Percentiles rank a stretch among this genome's conserved stretches.
Conservation (phyloP, 2,113 vertebrate genomes). For the Plestiodon gilberti region DNA sequence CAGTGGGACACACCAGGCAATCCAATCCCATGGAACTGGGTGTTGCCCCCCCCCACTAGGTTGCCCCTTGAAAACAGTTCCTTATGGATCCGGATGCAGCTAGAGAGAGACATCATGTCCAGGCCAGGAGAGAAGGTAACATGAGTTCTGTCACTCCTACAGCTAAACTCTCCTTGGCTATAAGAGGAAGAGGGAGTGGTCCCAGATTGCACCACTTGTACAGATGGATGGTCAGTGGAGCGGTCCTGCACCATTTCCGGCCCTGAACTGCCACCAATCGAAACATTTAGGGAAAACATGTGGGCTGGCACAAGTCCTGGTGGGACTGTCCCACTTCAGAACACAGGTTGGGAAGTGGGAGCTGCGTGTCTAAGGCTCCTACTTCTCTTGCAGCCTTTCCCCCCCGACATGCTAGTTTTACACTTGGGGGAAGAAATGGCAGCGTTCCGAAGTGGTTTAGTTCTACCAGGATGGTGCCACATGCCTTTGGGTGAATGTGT, state of each 20-base stretch:
- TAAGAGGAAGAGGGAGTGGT: not conserved
- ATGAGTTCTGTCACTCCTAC: too few species aligned
- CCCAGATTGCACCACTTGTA: not conserved
- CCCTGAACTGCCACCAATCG: not conserved
- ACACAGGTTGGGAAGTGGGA: not conserved
- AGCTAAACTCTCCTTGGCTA: not conserved
- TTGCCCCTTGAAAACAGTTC: not conserved
- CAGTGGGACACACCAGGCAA: not conserved
- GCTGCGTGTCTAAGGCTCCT: not conserved
- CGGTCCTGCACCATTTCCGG: not conserved
- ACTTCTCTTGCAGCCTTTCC: too few species aligned
- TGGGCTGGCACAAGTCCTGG: not conserved
- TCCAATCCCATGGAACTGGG: not conserved
- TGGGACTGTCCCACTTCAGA: not conserved
- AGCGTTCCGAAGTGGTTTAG: not conserved
- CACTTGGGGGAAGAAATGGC: too few species aligned
- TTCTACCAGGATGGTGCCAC: not conserved
- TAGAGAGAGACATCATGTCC: too few species aligned
- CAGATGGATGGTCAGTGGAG: too few species aligned
- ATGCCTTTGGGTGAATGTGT: not conserved
- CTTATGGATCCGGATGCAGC: too few species aligned
- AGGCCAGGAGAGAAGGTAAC: not conserved
- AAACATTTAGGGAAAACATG: not conserved
- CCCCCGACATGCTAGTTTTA: not conserved
- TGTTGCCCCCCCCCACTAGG: too few species aligned